A percentile compares a stretch with the other conserved stretches of the same genome.
Conservation (phyloP, 2,113 vertebrate genomes). For the Hydrolagus affinis region DNA sequence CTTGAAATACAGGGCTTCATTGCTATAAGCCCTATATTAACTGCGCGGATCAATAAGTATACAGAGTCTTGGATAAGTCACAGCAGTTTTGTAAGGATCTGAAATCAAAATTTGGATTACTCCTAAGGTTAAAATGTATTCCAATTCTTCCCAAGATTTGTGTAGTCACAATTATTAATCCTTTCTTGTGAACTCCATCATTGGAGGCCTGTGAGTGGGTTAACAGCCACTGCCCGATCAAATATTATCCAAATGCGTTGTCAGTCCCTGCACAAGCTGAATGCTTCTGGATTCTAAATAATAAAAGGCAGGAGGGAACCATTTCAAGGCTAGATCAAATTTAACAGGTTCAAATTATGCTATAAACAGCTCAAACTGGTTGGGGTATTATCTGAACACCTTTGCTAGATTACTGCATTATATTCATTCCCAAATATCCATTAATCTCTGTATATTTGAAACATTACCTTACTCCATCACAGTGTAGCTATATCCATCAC, state of each 20-base stretch:
- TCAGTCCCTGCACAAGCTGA: not conserved
- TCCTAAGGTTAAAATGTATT: no score
- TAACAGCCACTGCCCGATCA: not conserved
- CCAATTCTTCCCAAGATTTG: no score
- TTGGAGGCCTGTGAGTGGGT: not conserved
- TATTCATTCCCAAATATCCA: not conserved
- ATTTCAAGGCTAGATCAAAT: constrained; percentile 1
- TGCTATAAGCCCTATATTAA: no score
- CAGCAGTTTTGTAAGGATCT: no score
- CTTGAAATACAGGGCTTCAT: no score
- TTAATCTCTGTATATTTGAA: not conserved
- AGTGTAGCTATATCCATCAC: not conserved
- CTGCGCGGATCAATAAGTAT: no score
- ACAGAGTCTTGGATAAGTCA: no score
- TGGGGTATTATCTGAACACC: not conserved
- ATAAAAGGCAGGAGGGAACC: not conserved
- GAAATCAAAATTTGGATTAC: no score
- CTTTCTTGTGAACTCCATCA: not conserved
- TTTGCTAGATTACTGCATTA: not conserved
- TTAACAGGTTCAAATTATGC: not conserved
- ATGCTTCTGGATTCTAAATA: not conserved
- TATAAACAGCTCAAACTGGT: not conserved
- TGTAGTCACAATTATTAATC: not conserved
- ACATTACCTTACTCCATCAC: not conserved
- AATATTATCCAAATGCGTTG: not conserved